Percentiles rank a stretch among this genome's conserved stretches.
phyloP scores from a whole-genome alignment of 2,888 invertebrate species.

The Mechanitis mazaeus region DNA sequence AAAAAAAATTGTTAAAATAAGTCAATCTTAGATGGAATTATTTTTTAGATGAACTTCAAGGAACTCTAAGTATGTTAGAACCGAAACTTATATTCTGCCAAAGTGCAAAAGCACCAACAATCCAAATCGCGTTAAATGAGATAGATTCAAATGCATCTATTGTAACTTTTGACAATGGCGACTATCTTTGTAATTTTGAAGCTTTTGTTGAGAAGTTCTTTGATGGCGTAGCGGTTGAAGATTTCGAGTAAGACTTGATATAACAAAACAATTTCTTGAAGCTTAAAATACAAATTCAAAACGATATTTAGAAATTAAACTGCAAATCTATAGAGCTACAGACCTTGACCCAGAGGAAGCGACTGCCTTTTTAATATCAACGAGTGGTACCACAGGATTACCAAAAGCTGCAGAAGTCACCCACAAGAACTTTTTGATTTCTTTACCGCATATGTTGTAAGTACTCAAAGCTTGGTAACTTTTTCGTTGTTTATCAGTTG shows the following conservation, averaged over 20 bases:
- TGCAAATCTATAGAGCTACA: conserved; percentile 35
- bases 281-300: too few species aligned
- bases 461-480: background rate
- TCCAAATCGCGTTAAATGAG: conserved; percentile 43
- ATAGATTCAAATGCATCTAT: conserved; percentile 38
- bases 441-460: conserved; percentile 47
- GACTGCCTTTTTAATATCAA: conserved; percentile 46
- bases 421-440: conserved; percentile 48
- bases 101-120: conserved; percentile 40
- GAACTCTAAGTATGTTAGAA: conserved; percentile 34
- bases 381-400: conserved; percentile 60
- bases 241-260: conserved; percentile 39
- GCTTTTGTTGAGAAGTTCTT: conserved; percentile 40
- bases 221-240: conserved; percentile 31
- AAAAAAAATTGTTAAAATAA: background rate
- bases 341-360: conserved; percentile 53
- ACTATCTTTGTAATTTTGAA: conserved; percentile 39
- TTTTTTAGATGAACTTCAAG: conserved; percentile 43
- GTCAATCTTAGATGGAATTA: background rate
- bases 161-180: conserved; percentile 44
- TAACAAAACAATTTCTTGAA: background rate
- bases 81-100: conserved; percentile 51
- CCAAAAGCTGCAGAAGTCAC: conserved; percentile 54
- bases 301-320: too few species aligned
- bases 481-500: background rate